Conservation (phyloP, 2,888 invertebrate genomes). For the Trachelus tabidus region DNA sequence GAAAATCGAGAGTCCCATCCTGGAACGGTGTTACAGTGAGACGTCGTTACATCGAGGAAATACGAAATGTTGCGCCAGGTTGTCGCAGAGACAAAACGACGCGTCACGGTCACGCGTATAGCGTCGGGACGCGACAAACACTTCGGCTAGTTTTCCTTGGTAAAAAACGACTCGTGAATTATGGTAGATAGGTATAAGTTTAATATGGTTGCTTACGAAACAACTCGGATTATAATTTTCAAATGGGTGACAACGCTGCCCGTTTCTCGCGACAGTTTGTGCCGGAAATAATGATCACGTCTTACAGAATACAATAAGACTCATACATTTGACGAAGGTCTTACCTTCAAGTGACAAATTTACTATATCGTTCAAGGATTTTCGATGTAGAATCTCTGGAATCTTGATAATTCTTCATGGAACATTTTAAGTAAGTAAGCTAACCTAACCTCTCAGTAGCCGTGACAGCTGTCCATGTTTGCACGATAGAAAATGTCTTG, state of each 20-base stretch:
- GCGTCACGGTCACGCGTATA: constrained; percentile 1
- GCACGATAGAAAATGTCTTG: background rate
- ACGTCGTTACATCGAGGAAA: background rate
- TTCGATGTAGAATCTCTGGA: background rate
- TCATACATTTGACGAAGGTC: background rate
- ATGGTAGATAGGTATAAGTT: background rate
- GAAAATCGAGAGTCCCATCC: background rate
- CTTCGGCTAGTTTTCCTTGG: background rate
- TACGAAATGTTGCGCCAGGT: background rate
- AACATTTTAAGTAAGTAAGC: background rate
- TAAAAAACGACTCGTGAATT: background rate
- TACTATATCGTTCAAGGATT: background rate
- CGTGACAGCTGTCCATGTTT: background rate
- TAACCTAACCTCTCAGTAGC: background rate
- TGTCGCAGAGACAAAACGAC: background rate
- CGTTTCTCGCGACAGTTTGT: background rate
- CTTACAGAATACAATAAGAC: background rate
- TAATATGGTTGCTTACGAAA: background rate
- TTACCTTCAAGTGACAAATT: background rate
- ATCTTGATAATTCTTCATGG: background rate
- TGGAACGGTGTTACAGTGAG: background rate
- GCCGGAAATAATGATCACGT: constrained; percentile 1
- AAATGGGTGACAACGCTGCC: background rate
- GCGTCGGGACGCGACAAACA: background rate
- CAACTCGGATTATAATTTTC: background rate